Conservation (phyloP, 2,888 invertebrate species). For the Drymonia ruficornis region DNA sequence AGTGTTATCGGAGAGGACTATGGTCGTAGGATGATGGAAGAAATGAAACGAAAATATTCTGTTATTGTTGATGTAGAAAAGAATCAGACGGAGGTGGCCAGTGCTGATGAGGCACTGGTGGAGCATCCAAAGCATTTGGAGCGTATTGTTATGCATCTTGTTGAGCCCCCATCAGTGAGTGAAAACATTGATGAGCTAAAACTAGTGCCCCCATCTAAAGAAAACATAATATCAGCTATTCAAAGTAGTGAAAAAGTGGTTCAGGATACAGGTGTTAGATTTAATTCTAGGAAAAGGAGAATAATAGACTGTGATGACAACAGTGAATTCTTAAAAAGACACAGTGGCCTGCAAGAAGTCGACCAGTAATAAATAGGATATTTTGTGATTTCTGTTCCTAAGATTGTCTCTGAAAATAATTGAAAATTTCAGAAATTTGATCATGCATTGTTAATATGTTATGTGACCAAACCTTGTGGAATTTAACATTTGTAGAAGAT, state of each 20-base stretch:
- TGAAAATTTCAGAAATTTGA: no score
- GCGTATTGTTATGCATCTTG: constrained; percentile 88
- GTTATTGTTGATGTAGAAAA: constrained; percentile 86
- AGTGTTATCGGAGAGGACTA: constrained; percentile 91
- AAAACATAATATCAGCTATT: constrained; percentile 77
- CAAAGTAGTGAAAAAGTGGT: constrained; percentile 78
- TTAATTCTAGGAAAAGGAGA: constrained; percentile 74
- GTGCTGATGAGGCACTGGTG: constrained; percentile 77
- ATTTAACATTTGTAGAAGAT: constrained; percentile 10
- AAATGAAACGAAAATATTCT: constrained; percentile 93
- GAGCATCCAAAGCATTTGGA: constrained; percentile 90
- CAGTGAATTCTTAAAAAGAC: constrained; percentile 65
- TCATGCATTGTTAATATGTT: constrained; percentile 27
- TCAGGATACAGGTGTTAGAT: constrained; percentile 72
- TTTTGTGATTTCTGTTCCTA: constrained; percentile 49
- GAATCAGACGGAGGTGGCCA: constrained; percentile 51
- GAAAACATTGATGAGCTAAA: constrained; percentile 69
- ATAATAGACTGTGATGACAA: constrained; percentile 58
- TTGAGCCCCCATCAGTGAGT: constrained; percentile 67
- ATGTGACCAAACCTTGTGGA: constrained; percentile 35
- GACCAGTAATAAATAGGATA: constrained; percentile 39
- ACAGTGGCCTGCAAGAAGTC: constrained; percentile 50
- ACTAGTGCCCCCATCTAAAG: constrained; percentile 74
- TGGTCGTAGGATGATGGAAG: constrained; percentile 88
- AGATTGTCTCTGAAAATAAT: constrained; percentile 30